Evolutionary conservation across 2,888 invertebrate species (phyloP).

Genomic region (Sarcophaga subvicina): DNA sequence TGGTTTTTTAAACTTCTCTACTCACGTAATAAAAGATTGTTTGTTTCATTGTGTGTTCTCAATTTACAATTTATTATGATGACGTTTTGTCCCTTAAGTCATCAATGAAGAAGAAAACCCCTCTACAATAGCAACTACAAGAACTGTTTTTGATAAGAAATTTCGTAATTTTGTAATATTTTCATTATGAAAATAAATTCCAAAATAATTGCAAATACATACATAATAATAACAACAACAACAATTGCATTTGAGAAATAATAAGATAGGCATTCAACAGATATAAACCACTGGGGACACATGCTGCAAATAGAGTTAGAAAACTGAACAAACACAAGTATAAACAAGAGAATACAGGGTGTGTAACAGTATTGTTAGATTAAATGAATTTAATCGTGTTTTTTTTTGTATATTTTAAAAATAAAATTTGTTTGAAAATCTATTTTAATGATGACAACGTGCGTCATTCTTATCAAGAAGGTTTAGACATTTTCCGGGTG

Average conservation of each 20-base stretch:
- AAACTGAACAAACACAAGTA: background rate
- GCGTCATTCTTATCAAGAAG: too few relatives aligned
- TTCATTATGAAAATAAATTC: too few relatives aligned
- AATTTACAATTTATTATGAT: background rate
- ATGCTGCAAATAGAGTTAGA: background rate
- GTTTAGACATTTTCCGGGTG: too few relatives aligned
- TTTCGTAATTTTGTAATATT: too few relatives aligned
- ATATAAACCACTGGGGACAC: background rate
- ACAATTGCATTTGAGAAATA: background rate
- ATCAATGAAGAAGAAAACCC: background rate
- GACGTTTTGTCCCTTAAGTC: background rate
- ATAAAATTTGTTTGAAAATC: too few relatives aligned
- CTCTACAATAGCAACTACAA: too few relatives aligned
- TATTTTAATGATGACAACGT: too few relatives aligned
- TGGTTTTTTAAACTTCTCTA: too few relatives aligned
- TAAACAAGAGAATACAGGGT: background rate
- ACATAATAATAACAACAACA: background rate
- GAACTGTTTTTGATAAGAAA: too few relatives aligned
- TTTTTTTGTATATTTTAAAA: too few relatives aligned
- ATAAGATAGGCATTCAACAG: background rate
- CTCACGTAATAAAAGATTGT: background rate
- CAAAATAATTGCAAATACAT: background rate
- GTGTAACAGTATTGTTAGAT: too few relatives aligned
- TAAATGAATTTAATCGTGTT: too few relatives aligned
- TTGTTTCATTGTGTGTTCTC: background rate